phyloP scores from a whole-genome alignment of 2,113 vertebrate species.

The Atlantisia rogersi region DNA sequence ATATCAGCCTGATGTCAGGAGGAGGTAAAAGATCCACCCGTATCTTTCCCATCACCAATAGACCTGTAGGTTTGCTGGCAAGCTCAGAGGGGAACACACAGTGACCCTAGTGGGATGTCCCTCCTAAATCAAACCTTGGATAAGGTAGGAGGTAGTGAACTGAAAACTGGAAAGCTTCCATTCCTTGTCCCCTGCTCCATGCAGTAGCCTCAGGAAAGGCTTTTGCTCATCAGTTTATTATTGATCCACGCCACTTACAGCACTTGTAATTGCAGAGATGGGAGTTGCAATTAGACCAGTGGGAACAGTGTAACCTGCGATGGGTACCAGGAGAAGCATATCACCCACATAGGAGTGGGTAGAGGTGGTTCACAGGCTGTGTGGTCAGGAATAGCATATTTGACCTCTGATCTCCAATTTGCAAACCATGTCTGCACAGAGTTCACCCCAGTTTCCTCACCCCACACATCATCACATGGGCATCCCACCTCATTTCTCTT shows the following conservation, averaged over 20 bases:
- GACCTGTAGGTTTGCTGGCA: neutral
- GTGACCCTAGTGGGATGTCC: rapidly evolving
- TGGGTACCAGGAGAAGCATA: neutral
- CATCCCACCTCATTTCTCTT: neutral
- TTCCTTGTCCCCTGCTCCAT: neutral
- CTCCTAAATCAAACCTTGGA: neutral
- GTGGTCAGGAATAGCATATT: neutral
- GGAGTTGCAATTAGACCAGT: neutral
- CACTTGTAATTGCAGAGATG: neutral
- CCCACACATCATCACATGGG: neutral
- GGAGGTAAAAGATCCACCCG: neutral
- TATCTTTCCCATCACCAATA: neutral
- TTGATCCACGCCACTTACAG: neutral
- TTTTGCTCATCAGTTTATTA: neutral
- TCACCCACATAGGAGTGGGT: neutral
- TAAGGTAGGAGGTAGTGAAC: neutral
- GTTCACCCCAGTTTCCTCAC: neutral
- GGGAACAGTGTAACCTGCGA: neutral
- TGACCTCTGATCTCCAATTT: neutral
- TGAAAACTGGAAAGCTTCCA: neutral
- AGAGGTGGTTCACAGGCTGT: neutral
- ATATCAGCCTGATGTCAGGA: neutral
- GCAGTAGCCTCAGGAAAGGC: neutral
- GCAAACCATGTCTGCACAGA: neutral
- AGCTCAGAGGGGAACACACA: neutral